phyloP scores from a whole-genome alignment of 2,888 invertebrate species.

The Homarus gammarus region DNA sequence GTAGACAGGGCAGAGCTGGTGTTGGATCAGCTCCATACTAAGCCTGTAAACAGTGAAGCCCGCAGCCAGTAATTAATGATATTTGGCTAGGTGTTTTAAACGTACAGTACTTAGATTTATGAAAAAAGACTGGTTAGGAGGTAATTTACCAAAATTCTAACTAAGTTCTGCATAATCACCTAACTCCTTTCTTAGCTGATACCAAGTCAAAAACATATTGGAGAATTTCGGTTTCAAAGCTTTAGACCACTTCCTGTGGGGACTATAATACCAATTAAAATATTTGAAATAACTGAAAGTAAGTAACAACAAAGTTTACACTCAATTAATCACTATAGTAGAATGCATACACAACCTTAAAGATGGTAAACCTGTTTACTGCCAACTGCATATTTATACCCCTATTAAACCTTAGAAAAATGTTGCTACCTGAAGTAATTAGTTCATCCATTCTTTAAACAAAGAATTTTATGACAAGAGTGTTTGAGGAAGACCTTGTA shows the following conservation, averaged over 20 bases:
- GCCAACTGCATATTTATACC: neutral
- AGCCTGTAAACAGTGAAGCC: constrained; percentile 76
- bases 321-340: neutral
- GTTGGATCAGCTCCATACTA: constrained; percentile 71
- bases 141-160: neutral
- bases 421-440: neutral
- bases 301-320: neutral
- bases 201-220: neutral
- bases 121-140: neutral
- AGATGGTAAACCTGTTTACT: neutral
- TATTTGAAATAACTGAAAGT: neutral
- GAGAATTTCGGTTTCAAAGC: neutral
- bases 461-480: neutral
- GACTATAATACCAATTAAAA: neutral
- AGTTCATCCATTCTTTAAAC: neutral
- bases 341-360: neutral
- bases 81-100: constrained; percentile 43
- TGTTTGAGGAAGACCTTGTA: neutral
- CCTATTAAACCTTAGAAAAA: neutral
- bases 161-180: neutral
- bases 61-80: constrained; percentile 75
- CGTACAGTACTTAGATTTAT: constrained; percentile 35
- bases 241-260: neutral
- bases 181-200: neutral
- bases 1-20: constrained; percentile 74